Evolutionary conservation across 1,140 invertebrate species (phyloP), one percentile per base, ranked within the genome.

Genomic region (Mya arenaria): DNA sequence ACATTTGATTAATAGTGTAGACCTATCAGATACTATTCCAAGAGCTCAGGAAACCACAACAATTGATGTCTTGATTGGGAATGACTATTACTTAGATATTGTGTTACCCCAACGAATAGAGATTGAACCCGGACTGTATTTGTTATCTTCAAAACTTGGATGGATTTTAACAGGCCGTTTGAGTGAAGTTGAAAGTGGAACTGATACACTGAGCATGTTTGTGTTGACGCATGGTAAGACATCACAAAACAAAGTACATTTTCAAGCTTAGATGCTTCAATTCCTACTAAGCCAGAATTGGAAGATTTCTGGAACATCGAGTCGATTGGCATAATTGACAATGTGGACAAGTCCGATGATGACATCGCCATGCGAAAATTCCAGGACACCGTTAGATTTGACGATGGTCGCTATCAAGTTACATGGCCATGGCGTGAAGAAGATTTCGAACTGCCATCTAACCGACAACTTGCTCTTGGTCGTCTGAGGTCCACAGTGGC

Each of bases 191-290:
- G 34, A 48, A 19, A 30, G 4, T n/a, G 62, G n/a, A 36, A 30
- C 17, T 15, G 28, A 39, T n/a, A 36, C 56, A 17, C 48, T 56
- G 5, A 28, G 37, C 4, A 73, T 65, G 39, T 34, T 75, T 23
- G 48, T 74, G 52, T 32, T 82, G 23, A 68, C 80, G 39, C 41
- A 82, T 73, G 69, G 80, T 25, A 52, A n/a, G 37, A 41, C 66
- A 30, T 82, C 19, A 32, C 62, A 23, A 63, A 28, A 5, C 30
- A 30, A 23, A 63, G 30, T 28, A 34, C 37, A 30, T 63, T 37
- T 60, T 32, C 69, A 23, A 39, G n/a, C 39, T 32, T 74, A 19
- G 79, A 82, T 39, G 28, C 8, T n/a, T 28, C 32, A 17, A 15
- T 73, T 25, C 19, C 30, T 19, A 30, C n/a, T 1, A 63, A 82